Evolutionary conservation across 2,113 vertebrate genomes (phyloP).

Genomic region (Haemorhous mexicanus): DNA sequence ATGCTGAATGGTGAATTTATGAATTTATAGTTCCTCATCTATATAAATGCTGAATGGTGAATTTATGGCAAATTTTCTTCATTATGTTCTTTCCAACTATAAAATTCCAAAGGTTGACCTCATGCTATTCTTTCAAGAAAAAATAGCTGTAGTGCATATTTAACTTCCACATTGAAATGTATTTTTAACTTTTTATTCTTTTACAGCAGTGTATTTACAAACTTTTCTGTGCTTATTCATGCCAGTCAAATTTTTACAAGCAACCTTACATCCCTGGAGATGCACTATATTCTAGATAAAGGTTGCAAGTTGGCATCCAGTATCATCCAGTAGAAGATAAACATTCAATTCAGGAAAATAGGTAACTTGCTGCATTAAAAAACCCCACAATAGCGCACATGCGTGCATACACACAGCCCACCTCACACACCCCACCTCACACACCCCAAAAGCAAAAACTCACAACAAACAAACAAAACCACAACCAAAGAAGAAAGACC

Average conservation of each 20-base stretch:
- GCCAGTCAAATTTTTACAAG: neutral
- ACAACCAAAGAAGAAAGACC: neutral
- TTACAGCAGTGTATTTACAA: neutral
- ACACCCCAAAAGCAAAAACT: neutral
- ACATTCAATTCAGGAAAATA: neutral
- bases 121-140: neutral
- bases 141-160: neutral
- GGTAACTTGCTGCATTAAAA: neutral
- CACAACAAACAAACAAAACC: neutral
- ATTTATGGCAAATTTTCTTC: neutral
- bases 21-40: neutral
- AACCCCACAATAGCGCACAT: too few relatives aligned
- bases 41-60: neutral
- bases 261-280: neutral
- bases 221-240: neutral
- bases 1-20: neutral
- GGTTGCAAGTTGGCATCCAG: neutral
- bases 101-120: neutral
- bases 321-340: neutral
- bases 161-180: neutral
- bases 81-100: fast-evolving
- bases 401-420: fast-evolving
- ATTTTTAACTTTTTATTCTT: neutral
- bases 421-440: too few relatives aligned
- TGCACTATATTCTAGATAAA: neutral